Base-by-base conservation (phyloP, 2,113 vertebrate species). In the Platanista minor region DNA sequence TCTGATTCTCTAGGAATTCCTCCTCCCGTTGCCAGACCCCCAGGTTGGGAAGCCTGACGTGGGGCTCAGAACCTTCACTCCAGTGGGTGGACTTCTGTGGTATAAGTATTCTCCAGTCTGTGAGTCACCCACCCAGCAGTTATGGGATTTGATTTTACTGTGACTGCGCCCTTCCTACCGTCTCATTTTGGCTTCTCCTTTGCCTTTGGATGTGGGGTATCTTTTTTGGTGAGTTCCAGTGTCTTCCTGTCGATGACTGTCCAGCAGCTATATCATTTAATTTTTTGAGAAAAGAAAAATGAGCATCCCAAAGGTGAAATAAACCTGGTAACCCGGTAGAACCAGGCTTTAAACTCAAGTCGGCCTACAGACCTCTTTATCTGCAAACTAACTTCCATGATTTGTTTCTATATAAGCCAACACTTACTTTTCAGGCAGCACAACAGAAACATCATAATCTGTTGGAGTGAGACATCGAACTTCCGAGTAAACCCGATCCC, bases 391-490 rank as follows among this genome's bases (percentile, higher is more conserved):
- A 39, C 18, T 57, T 75, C 57, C 46, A n/a, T 3, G 8, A 62
- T 54, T 84, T 81, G 2, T 54, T 89, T 88, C 52, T 89, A 4
- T 54, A 67, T 23, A 86, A 92, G 74, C 4, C 13, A 67, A 78
- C 27, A 99, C 99, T 99, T 98, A 99, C 99, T 99, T 99, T 62
- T 99, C 98, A 57, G 99, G 99, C 21, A 99, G 98, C 66, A 99
- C 98, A 46, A 99, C 99, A 0, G 99, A 99, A 94, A 99, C 99
- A 0, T 99, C 99, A 0, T 99, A 99, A 96, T 99, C 99, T 59
- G 99, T 99, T 54, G 99, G 99, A 88, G 99, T 99, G 0, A 99
- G 99, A 12, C 99, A 99, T 15, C 99, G 98, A 71, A 99, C 99
- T 95, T 99, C 99, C 25, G 99, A 99, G 95, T 99, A 99, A 97